phyloP scores from a whole-genome alignment of 1,140 invertebrate species.

The Drosophila auraria region DNA sequence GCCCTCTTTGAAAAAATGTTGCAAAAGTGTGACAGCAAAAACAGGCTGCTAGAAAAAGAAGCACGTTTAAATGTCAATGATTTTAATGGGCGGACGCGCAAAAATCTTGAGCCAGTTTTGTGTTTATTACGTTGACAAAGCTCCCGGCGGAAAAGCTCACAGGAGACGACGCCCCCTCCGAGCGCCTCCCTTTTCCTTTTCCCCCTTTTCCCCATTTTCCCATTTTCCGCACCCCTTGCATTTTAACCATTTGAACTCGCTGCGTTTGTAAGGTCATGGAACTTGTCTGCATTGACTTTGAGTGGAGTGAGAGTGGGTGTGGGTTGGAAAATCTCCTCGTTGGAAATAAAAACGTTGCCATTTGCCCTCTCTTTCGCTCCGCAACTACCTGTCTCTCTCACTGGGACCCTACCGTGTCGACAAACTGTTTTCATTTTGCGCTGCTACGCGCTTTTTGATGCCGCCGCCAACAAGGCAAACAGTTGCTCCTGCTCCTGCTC shows the following conservation, averaged over 20 bases:
- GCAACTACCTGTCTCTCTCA: slow-evolving; percentile 8
- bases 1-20: slow-evolving; percentile 53
- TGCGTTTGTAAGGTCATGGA: slow-evolving; percentile 84
- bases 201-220: slow-evolving; percentile 18
- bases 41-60: slow-evolving; percentile 32
- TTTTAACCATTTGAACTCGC: slow-evolving; percentile 54
- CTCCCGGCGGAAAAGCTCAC: slow-evolving; percentile 26
- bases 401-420: slow-evolving; percentile 48
- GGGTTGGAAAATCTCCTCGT: slow-evolving; percentile 2
- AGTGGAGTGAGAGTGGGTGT: slow-evolving; percentile 4
- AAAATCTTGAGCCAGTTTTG: slow-evolving; percentile 82
- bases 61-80: slow-evolving; percentile 81
- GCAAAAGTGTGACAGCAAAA: slow-evolving; percentile 69
- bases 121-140: slow-evolving; percentile 74
- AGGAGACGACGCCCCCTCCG: slow-evolving; percentile 5
- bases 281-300: slow-evolving; percentile 83
- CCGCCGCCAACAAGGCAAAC: slow-evolving; percentile 77
- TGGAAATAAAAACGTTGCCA: slow-evolving; percentile 67
- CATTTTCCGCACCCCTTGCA: slow-evolving; percentile 27
- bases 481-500: slow-evolving; percentile 42
- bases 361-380: slow-evolving; percentile 32
- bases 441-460: slow-evolving; percentile 82
- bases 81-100: slow-evolving; percentile 82
- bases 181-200: neutral
- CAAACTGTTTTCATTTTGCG: slow-evolving; percentile 82